Conservation (phyloP, 2,888 invertebrate species). For the Drosophila prolongata region DNA sequence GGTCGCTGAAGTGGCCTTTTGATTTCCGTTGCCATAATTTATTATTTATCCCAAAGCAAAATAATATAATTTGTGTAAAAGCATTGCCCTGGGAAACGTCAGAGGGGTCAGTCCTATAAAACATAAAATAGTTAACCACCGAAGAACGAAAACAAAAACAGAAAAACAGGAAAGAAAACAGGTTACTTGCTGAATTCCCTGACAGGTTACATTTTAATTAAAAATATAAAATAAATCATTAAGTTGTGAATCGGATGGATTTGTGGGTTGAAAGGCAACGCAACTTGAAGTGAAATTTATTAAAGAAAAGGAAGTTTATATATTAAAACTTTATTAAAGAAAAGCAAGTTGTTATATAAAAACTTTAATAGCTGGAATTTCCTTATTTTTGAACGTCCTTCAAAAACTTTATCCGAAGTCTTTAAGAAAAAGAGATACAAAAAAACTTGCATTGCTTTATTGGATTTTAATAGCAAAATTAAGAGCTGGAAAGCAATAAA, state of each 20-base stretch:
- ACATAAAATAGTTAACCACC: constrained; percentile 31
- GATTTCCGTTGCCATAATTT: constrained; percentile 67
- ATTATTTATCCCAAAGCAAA: constrained; percentile 53
- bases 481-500: background rate
- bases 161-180: background rate
- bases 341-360: no score
- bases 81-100: constrained; percentile 48
- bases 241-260: no score
- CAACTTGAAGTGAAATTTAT: no score
- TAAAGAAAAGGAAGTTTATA: no score
- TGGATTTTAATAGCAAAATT: no score
- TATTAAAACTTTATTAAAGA: no score
- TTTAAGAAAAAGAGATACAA: no score
- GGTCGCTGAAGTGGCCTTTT: constrained; percentile 62
- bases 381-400: no score
- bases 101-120: constrained; percentile 28
- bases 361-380: no score
- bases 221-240: no score
- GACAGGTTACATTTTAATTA: background rate
- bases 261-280: no score
- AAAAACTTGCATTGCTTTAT: background rate
- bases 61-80: constrained; percentile 72
- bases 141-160: constrained; percentile 19
- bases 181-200: constrained; percentile 14
- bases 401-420: no score